Conservation (phyloP, 2,113 vertebrate species). For the Falco punctatus region DNA sequence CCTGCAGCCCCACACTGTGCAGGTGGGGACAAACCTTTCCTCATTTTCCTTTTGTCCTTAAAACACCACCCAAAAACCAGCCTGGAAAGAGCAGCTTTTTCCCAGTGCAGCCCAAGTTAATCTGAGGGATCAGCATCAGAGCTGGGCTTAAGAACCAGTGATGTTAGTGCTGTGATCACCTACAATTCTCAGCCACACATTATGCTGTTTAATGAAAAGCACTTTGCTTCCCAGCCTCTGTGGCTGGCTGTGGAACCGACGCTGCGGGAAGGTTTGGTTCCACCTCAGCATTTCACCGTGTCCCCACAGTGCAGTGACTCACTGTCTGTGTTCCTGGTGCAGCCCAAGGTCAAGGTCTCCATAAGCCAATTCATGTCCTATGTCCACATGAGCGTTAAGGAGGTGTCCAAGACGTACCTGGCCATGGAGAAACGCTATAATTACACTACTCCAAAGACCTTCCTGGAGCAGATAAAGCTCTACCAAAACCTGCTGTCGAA, state of each 20-base stretch:
- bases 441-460: slow-evolving; percentile 82
- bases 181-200: rapidly evolving
- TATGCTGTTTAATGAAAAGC: not conserved
- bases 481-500: slow-evolving; percentile 76
- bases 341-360: slow-evolving; percentile 76
- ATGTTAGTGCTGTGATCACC: rapidly evolving
- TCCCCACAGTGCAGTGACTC: rapidly evolving
- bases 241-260: not conserved
- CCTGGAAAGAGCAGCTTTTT: not conserved
- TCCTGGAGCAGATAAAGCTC: slow-evolving; percentile 83
- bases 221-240: not conserved
- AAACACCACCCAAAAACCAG: not conserved
- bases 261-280: not conserved
- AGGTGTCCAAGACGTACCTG: slow-evolving; percentile 79
- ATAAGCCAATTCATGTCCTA: slow-evolving; percentile 80
- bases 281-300: rapidly evolving
- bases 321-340: not conserved
- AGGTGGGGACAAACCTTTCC: rapidly evolving
- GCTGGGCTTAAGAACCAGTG: not conserved
- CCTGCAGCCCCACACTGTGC: rapidly evolving
- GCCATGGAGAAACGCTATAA: slow-evolving; percentile 77
- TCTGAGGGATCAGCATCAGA: not conserved
- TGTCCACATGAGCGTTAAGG: slow-evolving; percentile 76
- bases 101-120: not conserved
- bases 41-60: not conserved